A percentile compares a stretch with the other conserved stretches of the same genome.
phyloP scores from a whole-genome alignment of 2,888 invertebrate genomes.

The Cyclophora albipunctata region DNA sequence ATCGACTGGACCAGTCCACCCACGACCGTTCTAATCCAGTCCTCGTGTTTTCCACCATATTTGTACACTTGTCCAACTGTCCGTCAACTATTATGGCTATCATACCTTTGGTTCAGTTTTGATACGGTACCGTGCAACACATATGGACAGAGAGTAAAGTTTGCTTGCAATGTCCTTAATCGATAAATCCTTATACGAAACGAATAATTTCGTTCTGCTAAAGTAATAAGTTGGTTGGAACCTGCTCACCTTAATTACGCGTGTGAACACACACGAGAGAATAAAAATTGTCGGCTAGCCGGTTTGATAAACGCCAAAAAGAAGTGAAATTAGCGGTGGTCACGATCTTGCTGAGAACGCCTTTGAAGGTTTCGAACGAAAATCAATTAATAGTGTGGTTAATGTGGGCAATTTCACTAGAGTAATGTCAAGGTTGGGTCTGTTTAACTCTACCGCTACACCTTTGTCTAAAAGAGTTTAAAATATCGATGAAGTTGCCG shows the following conservation, averaged over 20 bases:
- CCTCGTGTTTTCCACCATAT: constrained; percentile 33
- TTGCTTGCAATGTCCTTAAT: constrained; percentile 4
- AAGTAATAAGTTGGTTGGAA: constrained; percentile 10
- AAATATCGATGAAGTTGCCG: not conserved
- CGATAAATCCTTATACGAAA: constrained; percentile 5
- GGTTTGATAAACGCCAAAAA: constrained; percentile 11
- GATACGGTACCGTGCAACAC: constrained; percentile 4
- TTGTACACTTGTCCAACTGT: constrained; percentile 25
- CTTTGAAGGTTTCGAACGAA: too few species aligned
- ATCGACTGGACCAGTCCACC: constrained; percentile 58
- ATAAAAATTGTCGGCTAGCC: constrained; percentile 10
- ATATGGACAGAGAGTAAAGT: constrained; percentile 1
- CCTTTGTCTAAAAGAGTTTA: too few species aligned
- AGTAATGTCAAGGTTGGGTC: too few species aligned
- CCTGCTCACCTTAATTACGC: constrained; percentile 26
- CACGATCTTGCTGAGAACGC: too few species aligned
- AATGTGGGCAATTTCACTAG: too few species aligned
- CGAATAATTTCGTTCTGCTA: constrained; percentile 11
- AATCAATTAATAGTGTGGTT: too few species aligned
- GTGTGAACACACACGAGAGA: constrained; percentile 20
- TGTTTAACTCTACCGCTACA: too few species aligned
- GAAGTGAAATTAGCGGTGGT: constrained; percentile 7
- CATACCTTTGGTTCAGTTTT: constrained; percentile 8
- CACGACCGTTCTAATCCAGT: constrained; percentile 45
- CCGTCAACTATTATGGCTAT: constrained; percentile 25